Evolutionary conservation across 1,140 invertebrate genomes (phyloP).

Genomic region (Drosophila cardini): DNA sequence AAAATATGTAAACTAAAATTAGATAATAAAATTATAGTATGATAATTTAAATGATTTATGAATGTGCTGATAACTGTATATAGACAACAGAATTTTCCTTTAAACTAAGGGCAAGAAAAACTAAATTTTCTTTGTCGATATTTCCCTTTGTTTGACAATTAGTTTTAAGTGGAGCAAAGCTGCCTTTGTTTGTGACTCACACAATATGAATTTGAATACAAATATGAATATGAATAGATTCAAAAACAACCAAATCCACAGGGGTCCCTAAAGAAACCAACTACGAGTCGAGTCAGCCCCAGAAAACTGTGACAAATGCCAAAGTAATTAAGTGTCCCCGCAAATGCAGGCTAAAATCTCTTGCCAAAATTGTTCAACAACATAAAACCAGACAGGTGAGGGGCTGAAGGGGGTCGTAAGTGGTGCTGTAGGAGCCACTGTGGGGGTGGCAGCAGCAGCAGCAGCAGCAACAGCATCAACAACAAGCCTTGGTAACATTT

Average conservation of each 20-base stretch:
- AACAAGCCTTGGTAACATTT: conserved; percentile 35
- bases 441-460: no score
- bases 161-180: conserved; percentile 58
- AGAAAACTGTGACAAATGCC: conserved; percentile 52
- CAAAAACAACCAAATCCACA: conserved; percentile 27
- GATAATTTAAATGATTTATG: conserved; percentile 71
- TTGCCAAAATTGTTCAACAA: conserved; percentile 33
- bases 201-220: conserved; percentile 8
- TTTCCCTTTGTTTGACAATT: conserved; percentile 55
- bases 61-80: conserved; percentile 65
- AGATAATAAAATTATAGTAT: conserved; percentile 33
- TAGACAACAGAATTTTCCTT: background rate
- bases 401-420: background rate
- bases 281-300: background rate
- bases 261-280: conserved; percentile 22
- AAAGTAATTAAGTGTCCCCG: conserved; percentile 56
- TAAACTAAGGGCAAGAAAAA: background rate
- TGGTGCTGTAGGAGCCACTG: background rate
- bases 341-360: conserved; percentile 36
- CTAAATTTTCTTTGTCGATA: background rate
- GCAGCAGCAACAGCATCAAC: background rate
- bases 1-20: conserved; percentile 27
- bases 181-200: conserved; percentile 15
- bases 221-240: conserved; percentile 12
- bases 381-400: conserved; percentile 2